Conservation (phyloP, 2,888 invertebrate genomes). For the Ectobius pallidus region DNA sequence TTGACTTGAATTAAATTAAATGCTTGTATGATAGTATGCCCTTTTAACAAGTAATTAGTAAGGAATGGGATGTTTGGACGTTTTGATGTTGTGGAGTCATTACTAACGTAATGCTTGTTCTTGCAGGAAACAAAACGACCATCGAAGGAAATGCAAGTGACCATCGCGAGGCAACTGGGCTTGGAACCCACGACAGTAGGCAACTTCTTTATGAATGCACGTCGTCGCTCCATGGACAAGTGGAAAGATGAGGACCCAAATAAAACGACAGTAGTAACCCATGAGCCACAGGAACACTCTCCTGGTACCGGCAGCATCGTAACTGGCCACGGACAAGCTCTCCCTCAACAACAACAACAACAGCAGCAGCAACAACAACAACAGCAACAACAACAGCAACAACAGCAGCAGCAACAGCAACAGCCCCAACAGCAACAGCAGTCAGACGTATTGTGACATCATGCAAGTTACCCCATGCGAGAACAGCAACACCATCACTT, state of each 20-base stretch:
- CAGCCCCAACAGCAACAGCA: constrained; percentile 38
- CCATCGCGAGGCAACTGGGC: constrained; percentile 96
- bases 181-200: constrained; percentile 97
- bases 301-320: constrained; percentile 40
- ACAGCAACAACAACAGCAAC: constrained; percentile 38
- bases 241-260: constrained; percentile 94
- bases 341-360: constrained; percentile 37
- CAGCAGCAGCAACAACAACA: constrained; percentile 40
- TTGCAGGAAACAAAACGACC: constrained; percentile 96
- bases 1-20: no score
- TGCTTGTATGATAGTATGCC: no score
- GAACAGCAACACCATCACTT: constrained; percentile 43
- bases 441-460: constrained; percentile 47
- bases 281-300: constrained; percentile 38
- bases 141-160: constrained; percentile 99
- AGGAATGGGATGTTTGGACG: no score
- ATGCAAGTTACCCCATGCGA: constrained; percentile 45
- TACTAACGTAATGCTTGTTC: not conserved
- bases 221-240: constrained; percentile 96
- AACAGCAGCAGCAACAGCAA: constrained; percentile 37
- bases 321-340: constrained; percentile 35
- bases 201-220: constrained; percentile 99
- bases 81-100: no score
- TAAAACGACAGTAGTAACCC: constrained; percentile 47
- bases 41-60: no score